A percentile compares a stretch with the other conserved stretches of the same genome.
Conservation (phyloP, 1,140 invertebrate species). For the Holcopasites calliopsidis region DNA sequence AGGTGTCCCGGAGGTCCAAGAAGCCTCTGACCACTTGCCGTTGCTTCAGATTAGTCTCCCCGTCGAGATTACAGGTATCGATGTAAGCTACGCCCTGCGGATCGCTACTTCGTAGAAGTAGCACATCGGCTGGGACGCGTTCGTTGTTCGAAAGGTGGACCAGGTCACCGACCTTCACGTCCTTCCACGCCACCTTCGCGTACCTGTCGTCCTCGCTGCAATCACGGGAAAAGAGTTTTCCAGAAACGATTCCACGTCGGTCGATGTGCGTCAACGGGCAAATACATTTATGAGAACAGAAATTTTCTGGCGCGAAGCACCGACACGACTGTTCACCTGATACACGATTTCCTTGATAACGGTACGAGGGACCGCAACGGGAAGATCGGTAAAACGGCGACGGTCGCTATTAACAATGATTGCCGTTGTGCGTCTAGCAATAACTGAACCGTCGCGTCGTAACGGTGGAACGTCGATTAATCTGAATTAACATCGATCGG, state of each 20-base stretch:
- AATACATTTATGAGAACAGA: too few relatives aligned
- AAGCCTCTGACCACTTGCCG: slow-evolving; percentile 89
- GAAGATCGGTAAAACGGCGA: not conserved
- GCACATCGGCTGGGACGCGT: slow-evolving; percentile 96
- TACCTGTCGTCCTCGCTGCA: slow-evolving; percentile 91
- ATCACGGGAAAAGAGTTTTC: slow-evolving; percentile 31
- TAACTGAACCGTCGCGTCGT: not conserved
- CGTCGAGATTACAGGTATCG: slow-evolving; percentile 98
- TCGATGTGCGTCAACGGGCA: too few relatives aligned
- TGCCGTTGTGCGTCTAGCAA: not conserved
- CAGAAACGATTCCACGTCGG: not conserved
- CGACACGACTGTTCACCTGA: not conserved
- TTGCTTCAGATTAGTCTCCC: slow-evolving; percentile 99
- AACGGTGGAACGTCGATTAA: not conserved
- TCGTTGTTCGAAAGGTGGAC: slow-evolving; percentile 98
- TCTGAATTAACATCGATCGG: not conserved
- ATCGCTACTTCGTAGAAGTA: slow-evolving; percentile 94
- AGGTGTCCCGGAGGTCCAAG: slow-evolving; percentile 84
- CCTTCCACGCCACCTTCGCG: slow-evolving; percentile 92
- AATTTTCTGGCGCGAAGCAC: too few relatives aligned
- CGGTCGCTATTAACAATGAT: not conserved
- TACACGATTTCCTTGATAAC: not conserved
- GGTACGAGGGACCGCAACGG: not conserved
- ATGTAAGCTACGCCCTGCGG: slow-evolving; percentile 97
- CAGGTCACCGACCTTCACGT: slow-evolving; percentile 95